Conservation (phyloP, 1,140 invertebrate species). For the Archegozetes longisetosus region DNA sequence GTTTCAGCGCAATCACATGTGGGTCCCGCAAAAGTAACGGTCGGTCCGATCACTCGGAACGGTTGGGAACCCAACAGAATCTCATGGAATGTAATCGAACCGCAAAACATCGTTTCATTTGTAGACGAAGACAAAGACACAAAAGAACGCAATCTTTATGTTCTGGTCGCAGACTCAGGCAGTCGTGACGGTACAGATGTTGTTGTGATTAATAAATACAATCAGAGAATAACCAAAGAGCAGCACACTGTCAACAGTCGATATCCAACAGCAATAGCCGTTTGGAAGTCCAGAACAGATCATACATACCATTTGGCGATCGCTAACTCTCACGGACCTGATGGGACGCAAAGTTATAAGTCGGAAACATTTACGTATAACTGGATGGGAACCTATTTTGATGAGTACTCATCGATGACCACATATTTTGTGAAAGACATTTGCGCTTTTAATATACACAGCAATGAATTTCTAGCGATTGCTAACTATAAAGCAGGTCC, state of each 20-base stretch:
- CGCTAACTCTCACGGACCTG: neutral
- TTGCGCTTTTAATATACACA: slow-evolving; percentile 28
- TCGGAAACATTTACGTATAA: slow-evolving; percentile 23
- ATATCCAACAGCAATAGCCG: neutral
- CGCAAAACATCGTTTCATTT: neutral
- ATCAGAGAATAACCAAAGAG: neutral
- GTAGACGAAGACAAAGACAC: neutral
- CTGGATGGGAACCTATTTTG: slow-evolving; percentile 37
- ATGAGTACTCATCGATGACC: slow-evolving; percentile 29
- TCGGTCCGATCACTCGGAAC: neutral
- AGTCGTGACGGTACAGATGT: neutral
- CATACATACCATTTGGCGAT: neutral
- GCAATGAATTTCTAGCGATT: slow-evolving; percentile 27
- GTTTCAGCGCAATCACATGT: neutral
- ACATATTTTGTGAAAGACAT: slow-evolving; percentile 29
- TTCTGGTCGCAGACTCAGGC: neutral
- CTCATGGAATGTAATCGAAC: neutral
- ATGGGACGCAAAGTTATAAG: neutral
- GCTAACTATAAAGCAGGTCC: slow-evolving; percentile 31
- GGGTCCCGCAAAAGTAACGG: neutral
- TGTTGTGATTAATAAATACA: neutral
- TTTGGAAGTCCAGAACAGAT: neutral
- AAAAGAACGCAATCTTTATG: neutral
- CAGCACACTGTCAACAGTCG: neutral
- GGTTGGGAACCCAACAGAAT: neutral